phyloP scores from a whole-genome alignment of 2,888 invertebrate genomes.

The Bedellia somnulentella region DNA sequence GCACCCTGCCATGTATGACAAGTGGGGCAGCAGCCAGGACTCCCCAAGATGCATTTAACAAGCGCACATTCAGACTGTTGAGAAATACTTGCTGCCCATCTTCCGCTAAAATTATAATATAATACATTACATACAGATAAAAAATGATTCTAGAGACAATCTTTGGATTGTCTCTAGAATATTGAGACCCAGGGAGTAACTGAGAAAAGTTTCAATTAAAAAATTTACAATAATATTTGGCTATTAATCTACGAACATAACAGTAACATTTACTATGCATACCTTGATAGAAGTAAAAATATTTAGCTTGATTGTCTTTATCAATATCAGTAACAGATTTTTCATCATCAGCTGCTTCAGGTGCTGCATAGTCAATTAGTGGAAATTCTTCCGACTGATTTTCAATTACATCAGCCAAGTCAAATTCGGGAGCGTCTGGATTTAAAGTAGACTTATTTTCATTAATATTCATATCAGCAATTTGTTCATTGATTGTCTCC shows the following conservation, averaged over 20 bases:
- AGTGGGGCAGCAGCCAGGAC: constrained; percentile 76
- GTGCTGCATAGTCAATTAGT: constrained; percentile 19
- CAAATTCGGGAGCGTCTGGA: constrained; percentile 34
- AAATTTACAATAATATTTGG: too few relatives aligned
- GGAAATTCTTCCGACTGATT: constrained; percentile 26
- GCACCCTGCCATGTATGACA: constrained; percentile 71
- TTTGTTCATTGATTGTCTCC: constrained; percentile 24
- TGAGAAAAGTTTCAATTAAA: background rate
- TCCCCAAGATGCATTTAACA: constrained; percentile 86
- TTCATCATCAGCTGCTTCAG: constrained; percentile 18
- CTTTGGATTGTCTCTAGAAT: too few relatives aligned
- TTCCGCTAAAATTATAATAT: constrained; percentile 65
- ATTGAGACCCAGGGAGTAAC: too few relatives aligned
- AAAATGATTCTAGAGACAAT: too few relatives aligned
- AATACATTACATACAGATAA: too few relatives aligned
- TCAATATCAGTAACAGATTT: constrained; percentile 27
- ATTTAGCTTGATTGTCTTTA: constrained; percentile 54
- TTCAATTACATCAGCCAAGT: constrained; percentile 18
- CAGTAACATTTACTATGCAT: constrained; percentile 11
- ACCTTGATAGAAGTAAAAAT: constrained; percentile 86
- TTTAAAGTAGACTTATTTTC: constrained; percentile 23
- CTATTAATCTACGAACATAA: too few relatives aligned
- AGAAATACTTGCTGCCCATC: constrained; percentile 93
- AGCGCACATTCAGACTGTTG: constrained; percentile 86
- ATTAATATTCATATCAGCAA: constrained; percentile 17